Evolutionary conservation across 1,140 invertebrate genomes (phyloP).

Genomic region (Mesaphorura yosii): DNA sequence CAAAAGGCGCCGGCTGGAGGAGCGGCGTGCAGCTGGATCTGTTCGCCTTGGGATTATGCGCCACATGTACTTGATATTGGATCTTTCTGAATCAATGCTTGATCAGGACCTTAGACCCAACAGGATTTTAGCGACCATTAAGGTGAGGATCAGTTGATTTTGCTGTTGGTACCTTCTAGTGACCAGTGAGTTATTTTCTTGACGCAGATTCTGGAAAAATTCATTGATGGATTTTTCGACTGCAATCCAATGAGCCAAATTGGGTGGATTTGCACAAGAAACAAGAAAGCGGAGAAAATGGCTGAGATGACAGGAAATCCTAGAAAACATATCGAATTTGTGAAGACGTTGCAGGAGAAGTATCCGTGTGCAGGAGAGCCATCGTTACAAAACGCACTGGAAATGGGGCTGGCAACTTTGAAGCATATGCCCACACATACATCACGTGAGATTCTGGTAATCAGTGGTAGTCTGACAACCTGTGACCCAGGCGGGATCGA

Average conservation of each 20-base stretch:
- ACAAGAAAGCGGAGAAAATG: conserved; percentile 86
- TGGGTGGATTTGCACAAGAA: conserved; percentile 78
- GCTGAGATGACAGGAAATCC: conserved; percentile 78
- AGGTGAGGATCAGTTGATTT: conserved; percentile 58
- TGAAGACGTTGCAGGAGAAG: conserved; percentile 19
- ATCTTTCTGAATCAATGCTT: conserved; percentile 85
- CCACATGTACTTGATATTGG: conserved; percentile 80
- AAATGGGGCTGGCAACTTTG: conserved; percentile 72
- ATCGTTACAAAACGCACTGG: conserved; percentile 86
- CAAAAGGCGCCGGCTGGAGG: conserved; percentile 60
- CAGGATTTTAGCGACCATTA: conserved; percentile 73
- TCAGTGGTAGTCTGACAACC: conserved; percentile 87
- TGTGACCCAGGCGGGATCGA: conserved; percentile 92
- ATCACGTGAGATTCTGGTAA: conserved; percentile 78
- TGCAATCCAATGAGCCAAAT: conserved; percentile 97
- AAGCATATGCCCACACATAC: conserved; percentile 83
- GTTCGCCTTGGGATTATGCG: conserved; percentile 91
- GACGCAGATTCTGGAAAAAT: conserved; percentile 74
- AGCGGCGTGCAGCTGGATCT: conserved; percentile 50
- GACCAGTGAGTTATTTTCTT: conserved; percentile 18
- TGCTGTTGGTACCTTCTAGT: too few species aligned
- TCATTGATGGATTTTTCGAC: conserved; percentile 94
- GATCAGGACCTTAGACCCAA: conserved; percentile 92
- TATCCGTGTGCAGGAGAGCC: conserved; percentile 64
- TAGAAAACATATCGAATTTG: conserved; percentile 62